Evolutionary conservation across 2,113 vertebrate genomes (phyloP).

Genomic region (Engystomops pustulosus): DNA sequence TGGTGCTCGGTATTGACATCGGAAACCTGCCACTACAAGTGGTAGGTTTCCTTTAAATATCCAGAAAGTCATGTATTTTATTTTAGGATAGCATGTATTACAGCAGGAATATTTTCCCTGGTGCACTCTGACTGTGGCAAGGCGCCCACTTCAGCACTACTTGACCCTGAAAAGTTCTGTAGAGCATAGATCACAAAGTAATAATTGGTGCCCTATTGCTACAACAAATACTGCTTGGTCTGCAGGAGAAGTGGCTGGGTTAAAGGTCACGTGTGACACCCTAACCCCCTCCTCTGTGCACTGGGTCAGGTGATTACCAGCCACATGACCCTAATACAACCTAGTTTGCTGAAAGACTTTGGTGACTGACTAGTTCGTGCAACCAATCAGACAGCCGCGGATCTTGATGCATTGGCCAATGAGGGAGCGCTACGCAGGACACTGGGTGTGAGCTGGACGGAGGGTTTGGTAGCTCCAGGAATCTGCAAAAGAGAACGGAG

Average conservation of each 20-base stretch:
- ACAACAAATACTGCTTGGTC: background rate
- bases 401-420: background rate
- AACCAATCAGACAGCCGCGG: constrained; percentile 10
- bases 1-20: too few relatives aligned
- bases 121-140: too few relatives aligned
- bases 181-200: too few relatives aligned
- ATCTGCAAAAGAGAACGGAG: background rate
- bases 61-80: too few relatives aligned
- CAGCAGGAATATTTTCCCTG: too few relatives aligned
- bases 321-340: constrained; percentile 67
- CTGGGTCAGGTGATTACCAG: constrained; percentile 84
- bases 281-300: constrained; percentile 58
- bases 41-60: too few relatives aligned
- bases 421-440: background rate
- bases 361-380: background rate
- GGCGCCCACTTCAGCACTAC: too few relatives aligned
- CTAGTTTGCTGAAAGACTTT: constrained; percentile 65
- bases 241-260: background rate
- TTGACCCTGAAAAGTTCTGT: too few relatives aligned
- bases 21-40: too few relatives aligned
- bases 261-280: constrained; percentile 34
- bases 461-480: constrained; percentile 53
- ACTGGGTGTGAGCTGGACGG: constrained; percentile 59
- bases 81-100: too few relatives aligned
- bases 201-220: too few relatives aligned